Base-by-base conservation (phyloP, 2,797 vertebrate genomes). In the Sus cebifrons region DNA sequence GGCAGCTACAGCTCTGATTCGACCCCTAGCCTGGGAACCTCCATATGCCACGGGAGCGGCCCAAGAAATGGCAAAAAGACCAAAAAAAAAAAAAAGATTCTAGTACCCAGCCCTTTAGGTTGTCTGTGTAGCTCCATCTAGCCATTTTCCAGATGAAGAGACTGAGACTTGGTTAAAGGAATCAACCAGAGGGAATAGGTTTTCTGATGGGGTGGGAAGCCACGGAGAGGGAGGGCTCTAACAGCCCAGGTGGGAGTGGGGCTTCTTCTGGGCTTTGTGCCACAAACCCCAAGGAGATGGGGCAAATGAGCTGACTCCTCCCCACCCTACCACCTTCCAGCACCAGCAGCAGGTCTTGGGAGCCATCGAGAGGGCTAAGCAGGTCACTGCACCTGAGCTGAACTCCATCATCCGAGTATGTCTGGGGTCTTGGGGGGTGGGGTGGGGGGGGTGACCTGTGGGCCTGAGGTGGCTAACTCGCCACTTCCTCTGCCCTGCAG, bases 391-490 rank as follows among this genome's bases (percentile, higher is more conserved):
- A 0, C 99, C 99, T 2, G 99, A 99, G 98, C 99, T 99, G 99
- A 99, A 99, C 99, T 99, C 99, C 98, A 99, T 99, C 99, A 99
- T 99, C 98, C 99, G 99, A 98, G 99, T 99, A 99, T 60, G 99
- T 96, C 36, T 8, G n/a, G 18, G 87, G 65, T 21, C 12, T 36
- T 0, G 8, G 16, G 16, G 36, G 68, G 52, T 1, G 9, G 5
- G 32, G 18, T 0, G 2, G 62, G 49, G 49, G 0, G 14, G 21
- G n/a, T 17, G 54, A 32, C 1, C 6, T 56, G 36, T 8, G 86
- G 56, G 23, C 73, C 14, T 9, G 0, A 1, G n/a, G 32, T 3
- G 13, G 56, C 93, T 92, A 2, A 96, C 0, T 14, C 6, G 20
- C 62, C 84, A 36, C 67, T 74, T 81, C 75, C 18, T 96, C 60